Base-by-base conservation (phyloP, 1,140 invertebrate genomes). In the Limonius californicus region DNA sequence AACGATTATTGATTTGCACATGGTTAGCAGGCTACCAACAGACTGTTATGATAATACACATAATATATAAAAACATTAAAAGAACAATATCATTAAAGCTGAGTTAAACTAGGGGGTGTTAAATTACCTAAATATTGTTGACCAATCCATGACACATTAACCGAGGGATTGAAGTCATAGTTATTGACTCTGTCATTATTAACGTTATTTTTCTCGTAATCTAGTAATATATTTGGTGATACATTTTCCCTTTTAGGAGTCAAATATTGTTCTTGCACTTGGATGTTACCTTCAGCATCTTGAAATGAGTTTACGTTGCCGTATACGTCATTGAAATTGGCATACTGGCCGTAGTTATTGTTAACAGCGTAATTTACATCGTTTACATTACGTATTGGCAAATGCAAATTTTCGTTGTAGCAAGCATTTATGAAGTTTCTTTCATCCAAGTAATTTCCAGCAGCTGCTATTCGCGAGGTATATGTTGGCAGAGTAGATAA, bases 121-220 rank as follows among this genome's bases (percentile, higher is more conserved):
- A 27, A 20, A 54, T 19, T 43, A 12, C 45, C 57, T 7, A 8
- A 2, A 18, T 45, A 21, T 3, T 54, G 19, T 39, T 59, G 56
- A 35, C 55, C 61, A 53, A 59, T 23, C 62, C 62, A 63, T 9
- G 23, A 53, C 1, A 59, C 56, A 55, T 63, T 63, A 12, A 59
- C 47, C 1, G 1, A 47, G 3, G 62, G 56, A 61, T 54, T 21
- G 21, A 19, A 50, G 14, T 60, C 53, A n/a, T 35, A 35, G 8
- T n/a, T n/a, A n/a, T 35, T 45, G 2, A 45, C 2, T 45, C 42
- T 4, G 42, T 45, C 14, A 45, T 4, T n/a, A 45, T n/a, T 45
- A 4, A 15, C 12, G 3, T 12, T 12, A 45, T 15, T n/a, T n/a
- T 45, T 2, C 6, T 45, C 42, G 12, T 45, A 45, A n/a, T 45